These are phyloP conservation scores for Ectemnius continuus DNA, from an alignment of 2,888 invertebrate genomes.

Conservation along the genomic window DNA sequence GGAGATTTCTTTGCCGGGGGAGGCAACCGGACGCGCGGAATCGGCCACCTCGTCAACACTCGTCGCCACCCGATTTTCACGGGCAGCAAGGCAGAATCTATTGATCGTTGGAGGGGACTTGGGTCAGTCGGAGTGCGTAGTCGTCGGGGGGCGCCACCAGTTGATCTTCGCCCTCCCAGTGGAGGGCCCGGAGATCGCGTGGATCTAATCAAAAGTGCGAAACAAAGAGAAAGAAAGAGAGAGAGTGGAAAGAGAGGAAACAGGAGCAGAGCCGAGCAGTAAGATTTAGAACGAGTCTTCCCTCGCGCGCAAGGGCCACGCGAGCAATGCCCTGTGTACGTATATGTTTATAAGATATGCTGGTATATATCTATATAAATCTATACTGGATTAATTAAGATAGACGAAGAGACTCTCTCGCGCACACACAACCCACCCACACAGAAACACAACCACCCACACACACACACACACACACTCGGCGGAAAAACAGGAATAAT, in stretches of 20 bases:
- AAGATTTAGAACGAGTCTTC: slow-evolving; percentile 54
- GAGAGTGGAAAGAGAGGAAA: neutral
- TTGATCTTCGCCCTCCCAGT: slow-evolving; percentile 23
- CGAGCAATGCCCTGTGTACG: slow-evolving; percentile 32
- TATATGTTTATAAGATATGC: slow-evolving; percentile 12
- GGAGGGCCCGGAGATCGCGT: slow-evolving; percentile 16
- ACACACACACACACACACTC: no score
- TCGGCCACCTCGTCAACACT: no score
- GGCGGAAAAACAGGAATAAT: slow-evolving; percentile 32
- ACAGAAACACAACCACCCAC: neutral
- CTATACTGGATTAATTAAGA: neutral
- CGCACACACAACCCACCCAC: slow-evolving; percentile 7
- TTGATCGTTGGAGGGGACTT: slow-evolving; percentile 11
- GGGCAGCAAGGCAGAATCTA: slow-evolving; percentile 18
- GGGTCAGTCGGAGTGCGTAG: slow-evolving; percentile 24
- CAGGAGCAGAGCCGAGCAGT: slow-evolving; percentile 14
- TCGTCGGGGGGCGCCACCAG: slow-evolving; percentile 17
- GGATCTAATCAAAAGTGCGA: neutral
- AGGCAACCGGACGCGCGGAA: no score
- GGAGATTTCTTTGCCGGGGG: no score
- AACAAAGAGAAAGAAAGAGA: neutral
- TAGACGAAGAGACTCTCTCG: slow-evolving; percentile 13
- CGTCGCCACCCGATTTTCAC: no score
- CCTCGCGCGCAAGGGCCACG: slow-evolving; percentile 40
- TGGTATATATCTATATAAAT: neutral